Evolutionary conservation across 2,888 invertebrate genomes (phyloP).

Genomic region (Acheta domesticus): DNA sequence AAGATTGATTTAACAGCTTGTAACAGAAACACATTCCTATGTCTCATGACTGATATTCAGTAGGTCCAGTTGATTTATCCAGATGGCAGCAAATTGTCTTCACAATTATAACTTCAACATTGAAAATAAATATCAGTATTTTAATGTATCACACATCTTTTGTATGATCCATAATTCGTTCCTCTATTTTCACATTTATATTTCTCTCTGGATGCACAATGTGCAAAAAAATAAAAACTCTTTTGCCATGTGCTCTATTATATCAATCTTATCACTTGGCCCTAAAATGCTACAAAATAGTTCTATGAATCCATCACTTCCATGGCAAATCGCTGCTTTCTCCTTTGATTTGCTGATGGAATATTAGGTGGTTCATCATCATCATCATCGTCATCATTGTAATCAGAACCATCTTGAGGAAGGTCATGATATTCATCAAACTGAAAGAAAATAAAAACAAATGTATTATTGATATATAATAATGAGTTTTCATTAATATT

Average conservation of each 20-base stretch:
- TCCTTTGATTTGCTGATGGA: constrained; percentile 45
- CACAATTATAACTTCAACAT: background rate
- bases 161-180: background rate
- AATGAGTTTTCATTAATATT: too few species aligned
- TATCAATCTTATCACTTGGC: background rate
- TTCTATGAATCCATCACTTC: constrained; percentile 54
- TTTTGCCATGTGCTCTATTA: background rate
- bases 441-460: constrained; percentile 42
- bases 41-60: background rate
- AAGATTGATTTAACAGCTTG: background rate
- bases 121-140: background rate
- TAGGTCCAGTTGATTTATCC: background rate
- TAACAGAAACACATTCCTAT: background rate
- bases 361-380: constrained; percentile 47
- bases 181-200: too few species aligned
- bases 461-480: background rate
- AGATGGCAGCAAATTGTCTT: background rate
- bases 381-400: constrained; percentile 53
- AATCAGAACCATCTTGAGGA: constrained; percentile 42
- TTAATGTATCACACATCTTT: background rate
- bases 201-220: background rate
- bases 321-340: constrained; percentile 55
- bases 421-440: constrained; percentile 53
- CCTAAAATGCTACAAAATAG: background rate
- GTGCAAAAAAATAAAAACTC: constrained; percentile 18